Evolutionary conservation across 2,888 invertebrate species (phyloP).

Genomic region (Pogonocherus hispidulus): DNA sequence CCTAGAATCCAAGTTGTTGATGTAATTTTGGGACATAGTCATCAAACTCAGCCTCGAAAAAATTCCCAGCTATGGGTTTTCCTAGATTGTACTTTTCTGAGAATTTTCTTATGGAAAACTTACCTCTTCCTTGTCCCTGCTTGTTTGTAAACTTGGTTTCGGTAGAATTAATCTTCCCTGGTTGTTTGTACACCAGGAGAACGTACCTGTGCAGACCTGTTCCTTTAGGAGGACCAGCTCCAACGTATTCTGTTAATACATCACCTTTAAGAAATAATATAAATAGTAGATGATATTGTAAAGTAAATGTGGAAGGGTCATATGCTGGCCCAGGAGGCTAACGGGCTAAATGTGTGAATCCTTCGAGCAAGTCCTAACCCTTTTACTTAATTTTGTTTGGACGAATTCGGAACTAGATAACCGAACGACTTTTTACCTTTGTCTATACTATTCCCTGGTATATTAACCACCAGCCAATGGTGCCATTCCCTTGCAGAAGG

Average conservation of each 20-base stretch:
- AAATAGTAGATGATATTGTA: no score
- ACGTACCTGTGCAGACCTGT: slow-evolving; percentile 83
- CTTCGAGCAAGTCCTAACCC: no score
- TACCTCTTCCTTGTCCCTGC: slow-evolving; percentile 71
- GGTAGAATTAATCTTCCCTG: slow-evolving; percentile 55
- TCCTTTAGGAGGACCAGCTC: slow-evolving; percentile 79
- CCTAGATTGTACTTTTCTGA: slow-evolving; percentile 88
- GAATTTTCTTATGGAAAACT: slow-evolving; percentile 79
- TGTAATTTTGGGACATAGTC: slow-evolving; percentile 81
- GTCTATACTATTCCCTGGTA: slow-evolving; percentile 74
- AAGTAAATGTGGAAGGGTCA: no score
- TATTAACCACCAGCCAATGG: slow-evolving; percentile 84
- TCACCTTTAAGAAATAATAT: slow-evolving; percentile 68
- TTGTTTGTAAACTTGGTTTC: slow-evolving; percentile 57
- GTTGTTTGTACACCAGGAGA: slow-evolving; percentile 71
- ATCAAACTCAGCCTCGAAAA: slow-evolving; percentile 89
- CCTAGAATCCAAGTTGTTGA: background rate
- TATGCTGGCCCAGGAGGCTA: no score
- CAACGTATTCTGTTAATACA: slow-evolving; percentile 77
- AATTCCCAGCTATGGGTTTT: slow-evolving; percentile 88
- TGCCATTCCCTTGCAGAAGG: slow-evolving; percentile 84
- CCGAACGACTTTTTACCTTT: no score
- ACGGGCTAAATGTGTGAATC: no score
- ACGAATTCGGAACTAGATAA: no score
- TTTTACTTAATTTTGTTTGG: no score